These are phyloP conservation scores for Clostera curtula DNA, from an alignment of 2,888 invertebrate species.

Conservation along the genomic window DNA sequence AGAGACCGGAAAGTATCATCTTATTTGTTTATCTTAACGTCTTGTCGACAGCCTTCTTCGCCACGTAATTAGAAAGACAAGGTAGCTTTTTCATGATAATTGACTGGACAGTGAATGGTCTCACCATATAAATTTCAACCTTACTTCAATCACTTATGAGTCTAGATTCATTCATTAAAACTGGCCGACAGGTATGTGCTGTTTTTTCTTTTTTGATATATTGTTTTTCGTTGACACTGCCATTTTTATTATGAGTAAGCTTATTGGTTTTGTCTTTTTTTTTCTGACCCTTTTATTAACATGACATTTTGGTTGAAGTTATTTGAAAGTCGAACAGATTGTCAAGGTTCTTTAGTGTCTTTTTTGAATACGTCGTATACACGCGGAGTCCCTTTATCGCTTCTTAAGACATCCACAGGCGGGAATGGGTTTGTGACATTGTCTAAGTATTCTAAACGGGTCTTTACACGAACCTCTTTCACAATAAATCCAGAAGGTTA, in stretches of 20 bases:
- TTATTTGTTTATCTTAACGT: constrained; percentile 65
- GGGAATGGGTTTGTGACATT: too few species aligned
- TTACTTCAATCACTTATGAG: rapidly evolving
- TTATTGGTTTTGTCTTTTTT: constrained; percentile 25
- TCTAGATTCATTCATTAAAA: constrained; percentile 15
- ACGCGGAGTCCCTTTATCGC: too few species aligned
- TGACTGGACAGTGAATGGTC: constrained; percentile 35
- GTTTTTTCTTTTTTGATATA: constrained; percentile 53
- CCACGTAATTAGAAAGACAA: constrained; percentile 65
- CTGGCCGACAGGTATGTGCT: constrained; percentile 33
- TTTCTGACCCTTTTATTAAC: constrained; percentile 1
- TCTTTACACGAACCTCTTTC: too few species aligned
- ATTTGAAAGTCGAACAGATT: background rate
- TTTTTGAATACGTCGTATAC: too few species aligned
- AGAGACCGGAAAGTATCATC: constrained; percentile 56
- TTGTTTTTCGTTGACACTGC: constrained; percentile 58
- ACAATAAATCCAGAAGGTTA: too few species aligned
- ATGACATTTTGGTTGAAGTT: constrained; percentile 1
- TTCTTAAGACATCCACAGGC: too few species aligned
- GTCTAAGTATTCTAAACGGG: too few species aligned
- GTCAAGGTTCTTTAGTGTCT: too few species aligned
- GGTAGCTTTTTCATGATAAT: constrained; percentile 58
- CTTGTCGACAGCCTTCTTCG: constrained; percentile 59
- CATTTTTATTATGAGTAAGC: constrained; percentile 46
- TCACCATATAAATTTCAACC: constrained; percentile 12